Conservation (phyloP, 2,888 invertebrate genomes). For the Serrognathus titanus region DNA sequence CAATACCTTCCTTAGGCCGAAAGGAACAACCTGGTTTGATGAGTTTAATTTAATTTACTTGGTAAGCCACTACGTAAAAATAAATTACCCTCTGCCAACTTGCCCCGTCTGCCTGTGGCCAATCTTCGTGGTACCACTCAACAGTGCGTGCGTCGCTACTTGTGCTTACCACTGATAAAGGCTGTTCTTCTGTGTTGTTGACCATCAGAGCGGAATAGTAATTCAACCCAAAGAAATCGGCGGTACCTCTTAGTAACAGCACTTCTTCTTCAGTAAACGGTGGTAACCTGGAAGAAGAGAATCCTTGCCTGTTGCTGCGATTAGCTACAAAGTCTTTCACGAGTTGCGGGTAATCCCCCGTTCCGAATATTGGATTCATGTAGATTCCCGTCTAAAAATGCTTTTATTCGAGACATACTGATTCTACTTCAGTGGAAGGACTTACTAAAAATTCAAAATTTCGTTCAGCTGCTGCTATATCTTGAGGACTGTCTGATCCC, state of each 20-base stretch:
- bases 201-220: conserved; percentile 52
- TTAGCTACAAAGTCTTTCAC: conserved; percentile 48
- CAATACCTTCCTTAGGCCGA: conserved; percentile 9
- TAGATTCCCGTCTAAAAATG: conserved; percentile 49
- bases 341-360: conserved; percentile 53
- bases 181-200: neutral
- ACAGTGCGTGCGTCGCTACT: no score
- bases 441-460: conserved; percentile 33
- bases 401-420: neutral
- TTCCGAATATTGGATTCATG: conserved; percentile 50
- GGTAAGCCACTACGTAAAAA: no score
- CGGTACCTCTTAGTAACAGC: conserved; percentile 48
- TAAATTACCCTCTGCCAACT: no score
- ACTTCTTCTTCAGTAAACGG: conserved; percentile 48
- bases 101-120: no score
- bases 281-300: conserved; percentile 49
- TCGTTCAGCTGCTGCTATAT: conserved; percentile 54
- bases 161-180: neutral
- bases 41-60: no score
- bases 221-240: conserved; percentile 66
- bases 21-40: conserved; percentile 1
- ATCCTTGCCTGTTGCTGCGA: conserved; percentile 48
- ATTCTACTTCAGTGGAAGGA: no score
- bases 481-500: conserved; percentile 46
- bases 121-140: no score